Conservation (phyloP, 2,888 invertebrate genomes). For the Hirtodrosophila histrioides region DNA sequence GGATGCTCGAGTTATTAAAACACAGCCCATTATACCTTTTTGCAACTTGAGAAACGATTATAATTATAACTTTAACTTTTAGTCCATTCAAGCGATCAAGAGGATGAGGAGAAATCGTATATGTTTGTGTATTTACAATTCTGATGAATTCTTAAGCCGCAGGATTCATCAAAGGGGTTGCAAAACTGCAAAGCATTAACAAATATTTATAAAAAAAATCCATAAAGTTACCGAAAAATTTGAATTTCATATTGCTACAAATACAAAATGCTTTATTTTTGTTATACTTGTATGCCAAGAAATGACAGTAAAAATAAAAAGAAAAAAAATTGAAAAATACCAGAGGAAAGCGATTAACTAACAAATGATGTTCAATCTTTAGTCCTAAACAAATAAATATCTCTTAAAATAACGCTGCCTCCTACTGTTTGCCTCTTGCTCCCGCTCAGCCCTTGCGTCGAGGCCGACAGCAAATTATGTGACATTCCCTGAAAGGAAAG, state of each 20-base stretch:
- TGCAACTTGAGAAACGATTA: no score
- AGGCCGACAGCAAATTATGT: constrained; percentile 36
- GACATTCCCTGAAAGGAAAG: constrained; percentile 18
- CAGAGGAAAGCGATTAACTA: constrained; percentile 25
- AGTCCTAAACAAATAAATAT: constrained; percentile 41
- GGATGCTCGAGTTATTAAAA: no score
- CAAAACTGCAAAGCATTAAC: not conserved
- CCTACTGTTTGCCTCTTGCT: not conserved
- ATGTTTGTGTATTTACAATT: no score
- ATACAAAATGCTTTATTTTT: constrained; percentile 10
- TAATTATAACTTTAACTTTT: no score
- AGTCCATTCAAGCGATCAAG: no score
- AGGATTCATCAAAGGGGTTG: no score
- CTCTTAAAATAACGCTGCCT: constrained; percentile 20
- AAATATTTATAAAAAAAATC: not conserved
- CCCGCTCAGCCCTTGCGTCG: not conserved
- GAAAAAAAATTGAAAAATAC: constrained; percentile 7
- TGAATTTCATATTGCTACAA: not conserved
- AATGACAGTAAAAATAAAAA: constrained; percentile 27
- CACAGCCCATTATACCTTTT: no score
- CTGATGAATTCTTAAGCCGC: no score
- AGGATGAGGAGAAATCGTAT: no score
- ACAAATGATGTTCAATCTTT: constrained; percentile 38
- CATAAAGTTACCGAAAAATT: not conserved
- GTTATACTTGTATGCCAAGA: constrained; percentile 1